phyloP scores from a whole-genome alignment of 2,797 vertebrate genomes.

The Limnodromus scolopaceus region DNA sequence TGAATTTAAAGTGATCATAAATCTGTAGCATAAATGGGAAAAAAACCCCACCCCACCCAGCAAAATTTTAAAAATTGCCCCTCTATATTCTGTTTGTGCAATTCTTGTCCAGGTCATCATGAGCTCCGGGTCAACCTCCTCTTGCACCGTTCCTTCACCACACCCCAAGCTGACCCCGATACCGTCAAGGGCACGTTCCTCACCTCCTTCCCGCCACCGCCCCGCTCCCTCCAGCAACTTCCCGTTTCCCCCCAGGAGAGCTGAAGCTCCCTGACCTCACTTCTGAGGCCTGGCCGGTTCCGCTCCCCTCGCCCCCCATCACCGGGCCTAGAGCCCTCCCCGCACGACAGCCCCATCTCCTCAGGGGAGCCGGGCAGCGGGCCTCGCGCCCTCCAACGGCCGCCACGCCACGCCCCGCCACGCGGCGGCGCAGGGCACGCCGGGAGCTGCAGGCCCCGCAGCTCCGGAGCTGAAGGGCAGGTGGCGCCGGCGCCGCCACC shows the following conservation, averaged over 20 bases:
- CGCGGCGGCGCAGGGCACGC: background rate
- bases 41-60: too few relatives aligned
- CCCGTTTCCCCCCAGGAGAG: background rate
- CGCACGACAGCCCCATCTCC: background rate
- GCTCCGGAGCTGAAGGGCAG: background rate
- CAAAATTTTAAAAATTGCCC: rapidly evolving
- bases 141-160: background rate
- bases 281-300: rapidly evolving
- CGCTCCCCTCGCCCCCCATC: background rate
- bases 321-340: background rate
- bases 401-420: background rate
- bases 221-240: too few relatives aligned
- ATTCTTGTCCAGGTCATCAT: background rate
- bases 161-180: rapidly evolving
- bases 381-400: background rate
- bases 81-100: rapidly evolving
- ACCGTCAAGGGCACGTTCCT: rapidly evolving
- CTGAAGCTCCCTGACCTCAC: background rate
- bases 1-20: background rate
- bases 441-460: background rate
- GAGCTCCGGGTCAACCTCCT: background rate
- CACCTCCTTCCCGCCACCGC: background rate
- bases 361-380: background rate
- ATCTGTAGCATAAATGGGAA: background rate
- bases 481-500: too few relatives aligned